Evolutionary conservation across 2,888 invertebrate species (phyloP).

Genomic region (Yponomeuta malinellus): DNA sequence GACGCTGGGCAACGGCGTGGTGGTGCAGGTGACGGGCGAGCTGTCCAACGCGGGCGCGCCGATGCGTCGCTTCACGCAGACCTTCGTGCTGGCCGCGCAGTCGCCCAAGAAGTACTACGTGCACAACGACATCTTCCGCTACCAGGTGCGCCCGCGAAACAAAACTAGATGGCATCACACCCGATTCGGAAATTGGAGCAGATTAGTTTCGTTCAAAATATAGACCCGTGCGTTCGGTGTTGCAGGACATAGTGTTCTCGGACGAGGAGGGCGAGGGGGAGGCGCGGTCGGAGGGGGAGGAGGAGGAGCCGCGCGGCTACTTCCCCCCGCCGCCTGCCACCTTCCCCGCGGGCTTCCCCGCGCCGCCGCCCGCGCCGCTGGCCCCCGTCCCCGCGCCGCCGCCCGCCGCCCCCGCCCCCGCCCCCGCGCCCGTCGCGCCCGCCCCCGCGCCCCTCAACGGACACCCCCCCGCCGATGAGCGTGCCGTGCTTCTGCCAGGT

Average conservation of each 20-base stretch:
- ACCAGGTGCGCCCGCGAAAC: conserved; percentile 79
- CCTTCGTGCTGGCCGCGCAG: conserved; percentile 95
- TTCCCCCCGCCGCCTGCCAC: conserved; percentile 51
- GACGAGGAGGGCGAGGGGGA: conserved; percentile 75
- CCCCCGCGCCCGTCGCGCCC: background rate
- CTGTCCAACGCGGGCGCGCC: conserved; percentile 96
- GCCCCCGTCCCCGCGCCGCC: conserved; percentile 35
- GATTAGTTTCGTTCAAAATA: too few relatives aligned
- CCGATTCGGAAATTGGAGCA: too few relatives aligned
- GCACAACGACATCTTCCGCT: conserved; percentile 98
- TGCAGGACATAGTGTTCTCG: conserved; percentile 74
- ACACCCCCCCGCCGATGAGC: conserved; percentile 29
- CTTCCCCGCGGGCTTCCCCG: conserved; percentile 39
- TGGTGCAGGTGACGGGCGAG: conserved; percentile 98
- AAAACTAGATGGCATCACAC: too few relatives aligned
- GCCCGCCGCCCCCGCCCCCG: background rate
- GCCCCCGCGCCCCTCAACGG: conserved; percentile 31
- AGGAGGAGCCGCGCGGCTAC: conserved; percentile 66
- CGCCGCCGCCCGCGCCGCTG: conserved; percentile 35
- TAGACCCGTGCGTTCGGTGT: too few relatives aligned
- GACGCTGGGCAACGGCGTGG: conserved; percentile 94
- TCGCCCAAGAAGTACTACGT: conserved; percentile 99
- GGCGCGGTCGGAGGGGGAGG: conserved; percentile 79
- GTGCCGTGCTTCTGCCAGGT: background rate
- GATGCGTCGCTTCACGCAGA: conserved; percentile 98